phyloP scores from a whole-genome alignment of 2,797 vertebrate species.

The Sebastes steindachneri region DNA sequence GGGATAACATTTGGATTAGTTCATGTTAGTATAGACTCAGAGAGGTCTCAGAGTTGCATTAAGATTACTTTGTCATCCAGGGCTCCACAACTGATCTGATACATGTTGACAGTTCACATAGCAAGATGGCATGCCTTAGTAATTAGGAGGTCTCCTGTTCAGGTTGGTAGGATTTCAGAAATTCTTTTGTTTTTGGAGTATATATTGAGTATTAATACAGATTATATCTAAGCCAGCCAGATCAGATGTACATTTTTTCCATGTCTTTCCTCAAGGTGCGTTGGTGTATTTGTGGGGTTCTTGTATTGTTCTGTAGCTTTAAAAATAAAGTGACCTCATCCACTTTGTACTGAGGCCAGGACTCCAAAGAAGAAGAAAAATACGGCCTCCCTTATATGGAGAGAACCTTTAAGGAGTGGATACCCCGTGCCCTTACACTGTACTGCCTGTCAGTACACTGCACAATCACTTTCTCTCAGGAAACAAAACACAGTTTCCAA shows the following conservation, averaged over 20 bases:
- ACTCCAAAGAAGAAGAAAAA: constrained; percentile 89
- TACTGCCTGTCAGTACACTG: constrained; percentile 44
- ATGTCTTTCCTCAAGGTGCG: not conserved
- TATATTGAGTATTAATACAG: not conserved
- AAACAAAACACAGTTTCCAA: constrained; percentile 49
- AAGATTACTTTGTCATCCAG: constrained; percentile 13
- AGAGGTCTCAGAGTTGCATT: not conserved
- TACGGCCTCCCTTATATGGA: constrained; percentile 92
- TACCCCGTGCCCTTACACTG: constrained; percentile 76
- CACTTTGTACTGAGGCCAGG: constrained; percentile 87
- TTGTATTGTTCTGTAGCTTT: constrained; percentile 64
- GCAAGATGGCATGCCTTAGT: constrained; percentile 46
- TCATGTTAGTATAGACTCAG: not conserved
- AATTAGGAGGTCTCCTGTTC: constrained; percentile 47
- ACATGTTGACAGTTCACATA: constrained; percentile 52
- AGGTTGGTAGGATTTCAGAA: constrained; percentile 13
- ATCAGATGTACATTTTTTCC: not conserved
- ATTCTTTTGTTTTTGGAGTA: not conserved
- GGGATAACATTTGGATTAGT: not conserved
- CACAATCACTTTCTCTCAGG: constrained; percentile 54
- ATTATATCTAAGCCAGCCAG: not conserved
- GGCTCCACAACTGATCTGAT: constrained; percentile 42
- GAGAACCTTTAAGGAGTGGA: constrained; percentile 74
- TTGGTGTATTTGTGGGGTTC: not conserved
- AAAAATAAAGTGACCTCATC: constrained; percentile 85